Base-by-base conservation (phyloP, 2,113 vertebrate genomes). In the Dasyurus viverrinus region DNA sequence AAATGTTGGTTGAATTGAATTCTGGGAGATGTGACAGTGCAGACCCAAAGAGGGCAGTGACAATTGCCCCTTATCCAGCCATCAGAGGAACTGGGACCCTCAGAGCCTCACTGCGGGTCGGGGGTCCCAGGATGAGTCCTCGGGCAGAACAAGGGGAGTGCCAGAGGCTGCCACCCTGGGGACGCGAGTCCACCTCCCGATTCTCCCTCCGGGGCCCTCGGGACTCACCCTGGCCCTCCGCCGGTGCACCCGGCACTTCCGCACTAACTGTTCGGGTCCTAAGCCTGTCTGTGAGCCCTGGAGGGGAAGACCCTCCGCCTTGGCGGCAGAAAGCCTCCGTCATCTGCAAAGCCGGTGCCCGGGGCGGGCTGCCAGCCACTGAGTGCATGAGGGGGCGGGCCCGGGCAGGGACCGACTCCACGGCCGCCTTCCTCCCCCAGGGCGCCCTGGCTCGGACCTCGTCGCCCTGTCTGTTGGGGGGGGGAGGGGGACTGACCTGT, bases 401-500 rank as follows among this genome's bases (percentile, higher is more conserved):
- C n/a, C 54, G 52, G 16, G 6, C 16, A 7, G 68, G 7, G 68
- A 16, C 8, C 36, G 57, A 14, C 36, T 19, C 36, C 60, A n/a
- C n/a, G 68, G 14, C 36, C 68, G 19, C 36, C 68, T n/a, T 76
- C 68, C 16, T 42, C 68, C 68, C n/a, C 19, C 68, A 42, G 68
- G 36, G 36, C n/a, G n/a, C 22, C 19, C 68, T n/a, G 36, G 54
- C 25, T 27, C 25, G 3, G 57, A 36, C 27, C 57, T 36, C 3
- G 22, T n/a, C 89, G 84, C 11, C 46, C n/a, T 53, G 7, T 30
- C 7, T 25, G n/a, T 14, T 11, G 30, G 11, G 53, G 27, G 0
- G 30, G n/a, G n/a, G n/a, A n/a, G n/a, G n/a, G n/a, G n/a, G n/a
- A 60, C 96, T 97, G 84, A 96, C 96, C 99, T 0, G 99, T 98